A percentile compares a stretch with the other conserved stretches of the same genome.
Conservation (phyloP, 2,888 invertebrate genomes). For the Liodrosophila aerea region DNA sequence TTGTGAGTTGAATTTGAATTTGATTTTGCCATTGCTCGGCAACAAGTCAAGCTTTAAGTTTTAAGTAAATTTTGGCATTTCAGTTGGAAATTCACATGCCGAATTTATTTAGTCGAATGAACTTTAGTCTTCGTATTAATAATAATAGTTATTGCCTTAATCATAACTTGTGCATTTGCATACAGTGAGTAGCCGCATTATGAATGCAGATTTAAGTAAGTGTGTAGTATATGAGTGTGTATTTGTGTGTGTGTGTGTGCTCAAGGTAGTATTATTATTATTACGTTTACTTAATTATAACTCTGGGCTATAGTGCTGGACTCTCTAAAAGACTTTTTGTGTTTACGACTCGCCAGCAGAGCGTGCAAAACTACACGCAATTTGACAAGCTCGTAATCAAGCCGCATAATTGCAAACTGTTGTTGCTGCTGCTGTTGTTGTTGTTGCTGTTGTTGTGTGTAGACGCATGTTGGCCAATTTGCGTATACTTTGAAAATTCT, state of each 20-base stretch:
- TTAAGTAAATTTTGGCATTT: not conserved
- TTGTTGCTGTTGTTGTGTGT: slow-evolving; percentile 6
- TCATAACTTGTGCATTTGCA: slow-evolving; percentile 43
- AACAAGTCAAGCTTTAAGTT: not conserved
- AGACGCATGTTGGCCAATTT: slow-evolving; percentile 64
- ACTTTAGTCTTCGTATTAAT: too few relatives aligned
- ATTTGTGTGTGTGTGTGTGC: slow-evolving; percentile 4
- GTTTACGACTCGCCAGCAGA: slow-evolving; percentile 32
- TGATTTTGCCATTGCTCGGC: too few relatives aligned
- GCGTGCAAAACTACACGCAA: slow-evolving; percentile 57
- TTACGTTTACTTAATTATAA: slow-evolving; percentile 51
- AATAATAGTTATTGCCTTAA: slow-evolving; percentile 10
- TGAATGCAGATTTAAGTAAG: not conserved
- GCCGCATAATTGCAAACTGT: slow-evolving; percentile 64
- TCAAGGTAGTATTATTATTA: slow-evolving; percentile 27
- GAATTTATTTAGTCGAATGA: slow-evolving; percentile 19
- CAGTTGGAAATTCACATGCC: not conserved
- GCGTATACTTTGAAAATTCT: slow-evolving; percentile 60
- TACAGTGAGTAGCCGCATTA: slow-evolving; percentile 19
- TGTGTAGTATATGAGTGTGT: not conserved
- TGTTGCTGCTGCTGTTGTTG: slow-evolving; percentile 9
- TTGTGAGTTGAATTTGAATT: too few relatives aligned
- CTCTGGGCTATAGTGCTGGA: slow-evolving; percentile 18
- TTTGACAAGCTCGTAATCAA: slow-evolving; percentile 59
- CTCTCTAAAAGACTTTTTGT: slow-evolving; percentile 23